A percentile compares a stretch with the other conserved stretches of the same genome.
Evolutionary conservation across 2,888 invertebrate genomes (phyloP).

Genomic region (Mycalesis mineus): DNA sequence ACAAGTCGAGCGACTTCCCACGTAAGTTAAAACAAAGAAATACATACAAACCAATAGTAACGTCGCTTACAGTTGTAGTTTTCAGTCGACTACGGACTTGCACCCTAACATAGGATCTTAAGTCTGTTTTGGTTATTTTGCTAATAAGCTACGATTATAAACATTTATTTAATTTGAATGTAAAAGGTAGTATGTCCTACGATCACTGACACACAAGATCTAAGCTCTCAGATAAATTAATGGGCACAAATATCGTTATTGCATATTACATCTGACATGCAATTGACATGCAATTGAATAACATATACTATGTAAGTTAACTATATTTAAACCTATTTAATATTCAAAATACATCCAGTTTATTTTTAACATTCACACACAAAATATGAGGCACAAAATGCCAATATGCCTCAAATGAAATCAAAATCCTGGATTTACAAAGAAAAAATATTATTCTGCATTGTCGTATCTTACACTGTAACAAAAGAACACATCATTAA

Average conservation of each 20-base stretch:
- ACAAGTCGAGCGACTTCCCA: no score
- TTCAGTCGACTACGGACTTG: no score
- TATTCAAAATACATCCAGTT: conserved; percentile 3
- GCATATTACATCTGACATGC: neutral
- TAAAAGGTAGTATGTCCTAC: no score
- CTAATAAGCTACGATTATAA: no score
- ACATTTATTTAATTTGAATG: no score
- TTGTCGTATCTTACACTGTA: conserved; percentile 74
- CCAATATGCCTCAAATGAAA: neutral
- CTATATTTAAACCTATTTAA: neutral
- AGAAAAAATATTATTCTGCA: conserved; percentile 53
- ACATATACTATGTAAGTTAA: neutral
- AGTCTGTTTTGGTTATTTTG: no score
- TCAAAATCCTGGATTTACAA: neutral
- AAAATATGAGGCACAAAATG: neutral
- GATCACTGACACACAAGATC: neutral
- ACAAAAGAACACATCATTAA: conserved; percentile 28
- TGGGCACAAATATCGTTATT: neutral
- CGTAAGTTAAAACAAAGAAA: no score
- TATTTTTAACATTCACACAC: conserved; percentile 5
- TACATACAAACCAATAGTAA: no score
- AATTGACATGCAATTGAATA: neutral
- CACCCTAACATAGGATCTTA: no score
- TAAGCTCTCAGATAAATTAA: neutral
- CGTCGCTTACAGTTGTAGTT: no score